Conservation (phyloP, 2,113 vertebrate genomes). For the Grammomys surdaster region DNA sequence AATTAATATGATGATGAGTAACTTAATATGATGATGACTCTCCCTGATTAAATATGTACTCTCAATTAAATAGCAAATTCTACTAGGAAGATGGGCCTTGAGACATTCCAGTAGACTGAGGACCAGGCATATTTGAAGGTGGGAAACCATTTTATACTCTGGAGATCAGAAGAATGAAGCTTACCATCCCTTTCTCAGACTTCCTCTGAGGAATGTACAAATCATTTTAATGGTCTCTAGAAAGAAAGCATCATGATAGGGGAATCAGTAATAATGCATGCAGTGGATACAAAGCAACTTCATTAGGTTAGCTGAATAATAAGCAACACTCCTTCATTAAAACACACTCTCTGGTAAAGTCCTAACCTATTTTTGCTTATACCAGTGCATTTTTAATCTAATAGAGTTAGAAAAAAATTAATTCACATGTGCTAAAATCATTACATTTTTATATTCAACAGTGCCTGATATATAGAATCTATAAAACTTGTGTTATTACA, state of each 20-base stretch:
- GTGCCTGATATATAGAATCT: slow-evolving; percentile 76
- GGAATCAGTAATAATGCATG: slow-evolving; percentile 51
- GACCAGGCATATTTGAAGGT: background rate
- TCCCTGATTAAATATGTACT: background rate
- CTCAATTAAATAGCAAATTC: slow-evolving; percentile 20
- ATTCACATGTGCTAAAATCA: slow-evolving; percentile 71
- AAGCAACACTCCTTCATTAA: slow-evolving; percentile 45
- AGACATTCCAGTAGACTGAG: background rate
- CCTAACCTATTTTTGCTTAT: slow-evolving; percentile 53
- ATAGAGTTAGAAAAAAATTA: slow-evolving; percentile 73
- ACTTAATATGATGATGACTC: background rate
- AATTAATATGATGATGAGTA: slow-evolving; percentile 4
- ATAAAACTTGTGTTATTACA: slow-evolving; percentile 79
- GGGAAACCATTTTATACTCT: slow-evolving; percentile 5
- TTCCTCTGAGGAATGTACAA: slow-evolving; percentile 30
- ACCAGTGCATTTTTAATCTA: slow-evolving; percentile 70
- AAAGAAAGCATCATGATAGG: slow-evolving; percentile 46
- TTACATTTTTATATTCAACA: slow-evolving; percentile 69
- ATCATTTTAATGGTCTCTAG: slow-evolving; percentile 51
- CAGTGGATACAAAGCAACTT: slow-evolving; percentile 54
- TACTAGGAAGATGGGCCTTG: background rate
- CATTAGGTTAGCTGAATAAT: slow-evolving; percentile 63
- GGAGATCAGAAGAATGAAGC: slow-evolving; percentile 53
- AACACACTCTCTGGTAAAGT: slow-evolving; percentile 14
- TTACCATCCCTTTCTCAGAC: slow-evolving; percentile 13